phyloP scores from a whole-genome alignment of 2,113 vertebrate genomes.

The Bos javanicus region DNA sequence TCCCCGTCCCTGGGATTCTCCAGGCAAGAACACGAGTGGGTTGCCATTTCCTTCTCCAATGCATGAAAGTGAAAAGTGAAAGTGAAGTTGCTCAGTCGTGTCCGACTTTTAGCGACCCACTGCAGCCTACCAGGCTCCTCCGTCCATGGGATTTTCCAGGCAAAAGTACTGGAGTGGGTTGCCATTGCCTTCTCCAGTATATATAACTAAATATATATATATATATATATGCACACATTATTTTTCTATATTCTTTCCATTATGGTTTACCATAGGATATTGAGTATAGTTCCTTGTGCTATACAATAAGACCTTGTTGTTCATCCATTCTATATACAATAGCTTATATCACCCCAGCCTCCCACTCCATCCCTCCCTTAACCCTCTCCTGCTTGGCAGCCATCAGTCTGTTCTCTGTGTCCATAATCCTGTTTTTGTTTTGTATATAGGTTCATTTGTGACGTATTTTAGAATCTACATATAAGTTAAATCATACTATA shows the following conservation, averaged over 20 bases:
- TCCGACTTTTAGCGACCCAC: too few species aligned
- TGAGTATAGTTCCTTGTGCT: background rate
- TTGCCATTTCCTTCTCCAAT: too few species aligned
- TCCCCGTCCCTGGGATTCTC: too few species aligned
- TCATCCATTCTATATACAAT: background rate
- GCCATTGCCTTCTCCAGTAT: too few species aligned
- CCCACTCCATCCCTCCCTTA: background rate
- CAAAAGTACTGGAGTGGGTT: too few species aligned
- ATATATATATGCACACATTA: background rate
- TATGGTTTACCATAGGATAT: background rate
- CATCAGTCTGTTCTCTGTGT: background rate
- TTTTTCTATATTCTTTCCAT: background rate
- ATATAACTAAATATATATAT: too few species aligned
- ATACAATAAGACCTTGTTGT: background rate
- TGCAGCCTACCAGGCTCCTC: too few species aligned
- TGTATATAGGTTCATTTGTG: background rate
- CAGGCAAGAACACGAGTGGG: too few species aligned
- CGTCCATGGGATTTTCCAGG: too few species aligned
- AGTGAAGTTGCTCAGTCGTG: too few species aligned
- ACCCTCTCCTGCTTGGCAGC: background rate
- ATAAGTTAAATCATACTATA: background rate
- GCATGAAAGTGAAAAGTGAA: too few species aligned
- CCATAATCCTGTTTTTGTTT: background rate
- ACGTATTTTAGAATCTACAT: background rate
- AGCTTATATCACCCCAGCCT: background rate